phyloP scores from a whole-genome alignment of 2,797 vertebrate genomes.

The Poeciliopsis gracilis region DNA sequence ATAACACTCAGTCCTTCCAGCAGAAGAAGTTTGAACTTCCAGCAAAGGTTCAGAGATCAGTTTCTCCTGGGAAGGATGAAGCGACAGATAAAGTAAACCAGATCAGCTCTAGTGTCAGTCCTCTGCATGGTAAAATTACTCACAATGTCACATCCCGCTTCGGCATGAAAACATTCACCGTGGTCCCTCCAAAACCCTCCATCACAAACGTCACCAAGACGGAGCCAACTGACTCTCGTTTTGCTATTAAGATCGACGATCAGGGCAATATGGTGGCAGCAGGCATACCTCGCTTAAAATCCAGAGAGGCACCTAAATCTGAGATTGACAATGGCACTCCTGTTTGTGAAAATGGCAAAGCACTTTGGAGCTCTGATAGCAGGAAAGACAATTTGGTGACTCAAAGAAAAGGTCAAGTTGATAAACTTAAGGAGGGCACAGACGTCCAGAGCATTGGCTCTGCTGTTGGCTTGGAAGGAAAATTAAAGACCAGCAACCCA shows the following conservation, averaged over 20 bases:
- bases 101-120: slow-evolving; percentile 29
- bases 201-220: slow-evolving; percentile 56
- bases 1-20: slow-evolving; percentile 28
- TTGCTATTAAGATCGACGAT: slow-evolving; percentile 95
- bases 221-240: slow-evolving; percentile 70
- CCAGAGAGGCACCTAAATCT: slow-evolving; percentile 31
- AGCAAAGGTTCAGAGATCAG: slow-evolving; percentile 30
- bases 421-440: slow-evolving; percentile 58
- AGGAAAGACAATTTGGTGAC: slow-evolving; percentile 63
- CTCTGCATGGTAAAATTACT: slow-evolving; percentile 73
- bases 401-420: slow-evolving; percentile 32
- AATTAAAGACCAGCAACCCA: slow-evolving; percentile 41
- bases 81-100: slow-evolving; percentile 39
- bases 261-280: slow-evolving; percentile 89
- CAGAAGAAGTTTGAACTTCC: slow-evolving; percentile 43
- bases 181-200: slow-evolving; percentile 88
- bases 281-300: slow-evolving; percentile 40
- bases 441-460: slow-evolving; percentile 44
- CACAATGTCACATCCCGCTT: slow-evolving; percentile 81
- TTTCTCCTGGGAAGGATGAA: slow-evolving; percentile 29
- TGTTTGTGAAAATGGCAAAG: slow-evolving; percentile 84
- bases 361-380: slow-evolving; percentile 86
- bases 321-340: slow-evolving; percentile 62
- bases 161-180: slow-evolving; percentile 93
- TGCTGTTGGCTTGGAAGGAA: slow-evolving; percentile 34